A percentile compares a stretch with the other conserved stretches of the same genome.
Evolutionary conservation across 1,140 invertebrate genomes (phyloP).

Genomic region (Drosophila arizonae): DNA sequence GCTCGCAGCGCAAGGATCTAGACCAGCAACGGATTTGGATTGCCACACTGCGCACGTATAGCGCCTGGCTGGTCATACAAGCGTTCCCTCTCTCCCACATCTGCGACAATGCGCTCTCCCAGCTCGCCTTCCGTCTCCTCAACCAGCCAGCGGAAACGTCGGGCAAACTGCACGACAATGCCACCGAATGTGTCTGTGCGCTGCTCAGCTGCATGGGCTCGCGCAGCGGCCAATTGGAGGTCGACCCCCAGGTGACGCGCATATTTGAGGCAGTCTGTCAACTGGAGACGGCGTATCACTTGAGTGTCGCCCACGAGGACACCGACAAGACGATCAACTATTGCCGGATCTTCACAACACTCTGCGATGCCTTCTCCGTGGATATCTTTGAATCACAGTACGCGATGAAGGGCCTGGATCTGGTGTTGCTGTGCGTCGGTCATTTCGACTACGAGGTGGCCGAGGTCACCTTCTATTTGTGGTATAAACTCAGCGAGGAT

Average conservation of each 20-base stretch:
- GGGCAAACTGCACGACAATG: conserved; percentile 92
- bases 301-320: conserved; percentile 96
- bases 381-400: conserved; percentile 92
- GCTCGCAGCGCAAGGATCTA: conserved; percentile 85
- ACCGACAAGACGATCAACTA: conserved; percentile 95
- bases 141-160: conserved; percentile 85
- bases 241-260: conserved; percentile 86
- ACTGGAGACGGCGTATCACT: conserved; percentile 93
- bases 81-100: conserved; percentile 87
- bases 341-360: conserved; percentile 96
- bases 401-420: conserved; percentile 93
- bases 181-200: conserved; percentile 95
- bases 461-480: conserved; percentile 98
- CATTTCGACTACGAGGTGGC: conserved; percentile 99
- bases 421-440: conserved; percentile 95
- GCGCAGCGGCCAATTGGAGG: conserved; percentile 82
- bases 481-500: conserved; percentile 97
- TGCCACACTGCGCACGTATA: conserved; percentile 90
- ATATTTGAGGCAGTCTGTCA: conserved; percentile 92
- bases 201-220: conserved; percentile 91
- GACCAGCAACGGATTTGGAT: conserved; percentile 84
- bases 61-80: conserved; percentile 90
- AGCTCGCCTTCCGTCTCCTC: conserved; percentile 88
- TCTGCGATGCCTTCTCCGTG: conserved; percentile 95
- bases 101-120: conserved; percentile 87